Base-by-base conservation (phyloP, 2,888 invertebrate species). In the Leucophenga montana region DNA sequence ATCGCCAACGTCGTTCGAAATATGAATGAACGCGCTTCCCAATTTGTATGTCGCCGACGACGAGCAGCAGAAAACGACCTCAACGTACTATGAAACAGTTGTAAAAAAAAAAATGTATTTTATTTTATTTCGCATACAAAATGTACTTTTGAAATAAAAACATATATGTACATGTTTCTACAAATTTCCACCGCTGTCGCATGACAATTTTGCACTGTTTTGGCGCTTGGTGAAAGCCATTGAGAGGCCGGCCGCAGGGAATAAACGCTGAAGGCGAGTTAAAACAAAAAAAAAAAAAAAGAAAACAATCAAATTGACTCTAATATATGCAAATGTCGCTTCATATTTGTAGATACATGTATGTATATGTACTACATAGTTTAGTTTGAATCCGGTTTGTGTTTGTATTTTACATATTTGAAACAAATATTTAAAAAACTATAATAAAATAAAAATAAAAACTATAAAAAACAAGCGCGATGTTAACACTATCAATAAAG, bases 361-460 rank as follows among this genome's bases (percentile, higher is more conserved):
- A 46, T 64, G 20, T 67, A 39, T 62, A 16, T 66, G 11, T 50
- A 16, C 8, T 50, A 16, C 1, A 18, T 39, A 16, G 66, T 50
- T 68, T 33, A 67, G 66, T 54, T 20, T 73, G 46, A 78, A 76
- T 77, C 77, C 74, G 78, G 78, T 78, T 77, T 65, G 14, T 69
- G 27, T 66, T 66, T 31, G 33, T 22, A 48, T 75, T 70, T 71
- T 75, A 67, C 68, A 61, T 71, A 56, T 66, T 71, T 50, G 46
- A 68, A 68, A 67, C 33, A 56, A 67, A 56, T 44, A 54, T n/a
- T 54, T 48, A 66, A 66, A 66, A 67, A 64, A 20, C 59, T 61
- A 11, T 56, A 73, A 46, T 74, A 69, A 73, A 59, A 74, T 46
- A 74, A 56, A 69, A 70, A 65, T 46, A 64, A 46, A 31, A 48